These are phyloP conservation scores for Eumacrocentrus americanus DNA, from an alignment of 2,888 invertebrate species.

Conservation along the genomic window DNA sequence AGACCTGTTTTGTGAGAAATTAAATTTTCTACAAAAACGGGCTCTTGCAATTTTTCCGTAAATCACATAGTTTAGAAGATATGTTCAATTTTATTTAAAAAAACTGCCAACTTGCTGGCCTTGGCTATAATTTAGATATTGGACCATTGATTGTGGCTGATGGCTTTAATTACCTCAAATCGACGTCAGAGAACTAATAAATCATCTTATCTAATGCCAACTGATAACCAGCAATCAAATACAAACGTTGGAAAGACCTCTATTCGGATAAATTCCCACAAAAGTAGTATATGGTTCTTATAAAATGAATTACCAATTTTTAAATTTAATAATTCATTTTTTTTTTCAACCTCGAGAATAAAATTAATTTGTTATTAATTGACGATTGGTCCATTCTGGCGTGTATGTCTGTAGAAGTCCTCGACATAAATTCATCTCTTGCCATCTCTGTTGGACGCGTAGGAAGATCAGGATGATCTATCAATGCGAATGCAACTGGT, in stretches of 20 bases:
- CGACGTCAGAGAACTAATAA: not conserved
- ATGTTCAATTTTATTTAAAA: too few relatives aligned
- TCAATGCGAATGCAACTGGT: not conserved
- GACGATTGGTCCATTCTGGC: not conserved
- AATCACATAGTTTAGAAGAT: too few relatives aligned
- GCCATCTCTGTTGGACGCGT: not conserved
- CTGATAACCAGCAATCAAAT: not conserved
- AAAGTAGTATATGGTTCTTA: not conserved
- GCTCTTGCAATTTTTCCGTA: too few relatives aligned
- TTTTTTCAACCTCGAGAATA: not conserved
- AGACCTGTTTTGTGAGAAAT: too few relatives aligned
- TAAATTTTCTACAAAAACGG: too few relatives aligned
- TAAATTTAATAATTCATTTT: not conserved
- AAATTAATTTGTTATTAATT: not conserved
- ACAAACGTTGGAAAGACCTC: not conserved
- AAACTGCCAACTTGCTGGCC: too few relatives aligned
- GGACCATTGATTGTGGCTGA: too few relatives aligned
- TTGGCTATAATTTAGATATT: too few relatives aligned
- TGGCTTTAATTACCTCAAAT: not conserved
- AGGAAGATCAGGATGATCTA: constrained; percentile 16
- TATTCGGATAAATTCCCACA: too few relatives aligned
- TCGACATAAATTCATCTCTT: constrained; percentile 17
- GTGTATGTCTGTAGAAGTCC: constrained; percentile 15
- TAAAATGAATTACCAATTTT: not conserved
- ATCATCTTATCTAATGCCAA: not conserved